Conservation (phyloP, 2,113 vertebrate species). For the Anthoscopus minutus region DNA sequence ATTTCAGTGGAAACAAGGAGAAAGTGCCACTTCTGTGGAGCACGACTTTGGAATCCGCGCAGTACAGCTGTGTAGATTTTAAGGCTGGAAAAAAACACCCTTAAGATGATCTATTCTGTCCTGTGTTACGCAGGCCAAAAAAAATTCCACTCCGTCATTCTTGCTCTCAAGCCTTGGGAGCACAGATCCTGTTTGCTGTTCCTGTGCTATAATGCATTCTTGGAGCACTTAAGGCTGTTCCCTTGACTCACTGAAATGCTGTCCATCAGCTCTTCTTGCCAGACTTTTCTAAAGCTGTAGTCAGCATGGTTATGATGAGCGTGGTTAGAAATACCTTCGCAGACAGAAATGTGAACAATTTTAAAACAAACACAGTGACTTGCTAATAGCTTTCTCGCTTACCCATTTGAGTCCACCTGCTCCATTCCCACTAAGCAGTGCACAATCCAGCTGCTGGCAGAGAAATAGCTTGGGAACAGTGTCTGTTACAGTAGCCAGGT, state of each 20-base stretch:
- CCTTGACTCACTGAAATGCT: neutral
- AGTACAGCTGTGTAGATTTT: neutral
- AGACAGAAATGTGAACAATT: neutral
- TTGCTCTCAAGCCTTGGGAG: neutral
- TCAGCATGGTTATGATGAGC: neutral
- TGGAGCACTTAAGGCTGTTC: neutral
- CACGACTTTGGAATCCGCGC: neutral
- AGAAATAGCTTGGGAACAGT: neutral
- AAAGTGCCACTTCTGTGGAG: neutral
- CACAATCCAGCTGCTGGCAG: neutral
- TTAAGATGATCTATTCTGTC: neutral
- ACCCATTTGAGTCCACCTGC: neutral
- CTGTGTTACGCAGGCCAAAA: neutral
- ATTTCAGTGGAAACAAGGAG: neutral
- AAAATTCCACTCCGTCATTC: neutral
- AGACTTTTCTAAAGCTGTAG: neutral
- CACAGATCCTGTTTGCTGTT: neutral
- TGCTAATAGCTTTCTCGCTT: fast-evolving
- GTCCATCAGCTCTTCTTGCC: neutral
- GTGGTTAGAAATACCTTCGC: neutral
- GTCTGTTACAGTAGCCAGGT: neutral
- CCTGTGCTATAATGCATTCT: neutral
- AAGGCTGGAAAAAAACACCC: neutral
- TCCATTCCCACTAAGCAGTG: neutral
- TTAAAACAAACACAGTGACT: neutral